Percentiles rank a stretch among this genome's conserved stretches.
These are phyloP conservation scores for Spisula subtruncata DNA, from an alignment of 2,888 invertebrate species.

Conservation along the genomic window DNA sequence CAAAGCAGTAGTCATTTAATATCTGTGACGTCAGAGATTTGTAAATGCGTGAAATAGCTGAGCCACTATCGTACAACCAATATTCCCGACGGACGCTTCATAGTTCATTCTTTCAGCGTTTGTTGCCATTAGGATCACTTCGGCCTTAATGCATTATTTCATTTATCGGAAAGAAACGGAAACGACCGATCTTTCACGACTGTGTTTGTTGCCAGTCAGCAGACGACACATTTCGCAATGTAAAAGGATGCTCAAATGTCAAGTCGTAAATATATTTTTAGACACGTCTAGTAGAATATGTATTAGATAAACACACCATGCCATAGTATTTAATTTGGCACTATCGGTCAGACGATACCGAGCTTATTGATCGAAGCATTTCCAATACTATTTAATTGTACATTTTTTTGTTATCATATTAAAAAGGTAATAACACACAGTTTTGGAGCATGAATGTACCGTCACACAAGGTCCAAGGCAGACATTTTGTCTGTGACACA, in stretches of 20 bases:
- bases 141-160: too few relatives aligned
- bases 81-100: constrained; percentile 1
- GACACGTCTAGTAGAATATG: constrained; percentile 19
- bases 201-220: constrained; percentile 22
- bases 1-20: constrained; percentile 26
- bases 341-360: background rate
- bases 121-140: background rate
- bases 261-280: constrained; percentile 7
- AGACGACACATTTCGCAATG: constrained; percentile 24
- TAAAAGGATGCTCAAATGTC: constrained; percentile 18
- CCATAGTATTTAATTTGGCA: background rate
- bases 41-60: constrained; percentile 10
- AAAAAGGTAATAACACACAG: too few relatives aligned
- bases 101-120: background rate
- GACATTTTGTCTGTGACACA: too few relatives aligned
- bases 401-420: too few relatives aligned
- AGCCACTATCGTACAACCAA: constrained; percentile 36
- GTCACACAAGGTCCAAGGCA: background rate
- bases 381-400: background rate
- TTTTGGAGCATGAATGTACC: too few relatives aligned
- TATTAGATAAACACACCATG: background rate
- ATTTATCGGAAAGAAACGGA: too few relatives aligned
- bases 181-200: too few relatives aligned
- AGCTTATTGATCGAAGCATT: background rate
- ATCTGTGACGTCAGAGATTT: constrained; percentile 36